A percentile compares a stretch with the other conserved stretches of the same genome.
These are phyloP conservation scores for Pseudoips prasinana DNA, from an alignment of 2,888 invertebrate genomes.

Conservation along the genomic window DNA sequence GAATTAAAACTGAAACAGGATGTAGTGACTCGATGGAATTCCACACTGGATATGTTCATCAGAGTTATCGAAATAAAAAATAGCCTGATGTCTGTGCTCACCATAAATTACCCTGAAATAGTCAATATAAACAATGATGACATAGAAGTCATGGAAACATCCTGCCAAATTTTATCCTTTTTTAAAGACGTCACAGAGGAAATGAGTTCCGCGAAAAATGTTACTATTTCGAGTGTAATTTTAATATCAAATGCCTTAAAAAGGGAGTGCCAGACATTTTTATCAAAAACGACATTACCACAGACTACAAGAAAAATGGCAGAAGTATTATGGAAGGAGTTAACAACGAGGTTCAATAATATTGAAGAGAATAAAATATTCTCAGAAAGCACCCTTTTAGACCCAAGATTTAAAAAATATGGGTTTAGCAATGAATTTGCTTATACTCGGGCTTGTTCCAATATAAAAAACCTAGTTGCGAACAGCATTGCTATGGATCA, in stretches of 20 bases:
- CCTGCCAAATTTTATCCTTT: slow-evolving; percentile 1
- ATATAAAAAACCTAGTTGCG: not conserved
- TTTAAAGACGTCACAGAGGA: slow-evolving; percentile 7
- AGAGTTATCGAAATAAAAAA: slow-evolving; percentile 4
- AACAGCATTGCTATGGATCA: not conserved
- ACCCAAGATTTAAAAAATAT: slow-evolving; percentile 5
- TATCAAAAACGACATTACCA: not conserved
- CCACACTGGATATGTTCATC: slow-evolving; percentile 4
- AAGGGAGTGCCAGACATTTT: not conserved
- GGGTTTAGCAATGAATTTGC: not conserved
- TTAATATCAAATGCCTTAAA: slow-evolving; percentile 1
- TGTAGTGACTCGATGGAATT: slow-evolving; percentile 6
- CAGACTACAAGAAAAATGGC: not conserved
- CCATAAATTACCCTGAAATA: slow-evolving; percentile 8
- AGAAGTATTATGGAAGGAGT: not conserved
- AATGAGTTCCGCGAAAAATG: slow-evolving; percentile 9
- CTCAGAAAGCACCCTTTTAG: slow-evolving; percentile 5
- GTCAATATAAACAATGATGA: slow-evolving; percentile 1
- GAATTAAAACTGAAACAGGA: slow-evolving; percentile 2
- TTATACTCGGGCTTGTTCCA: too few relatives aligned
- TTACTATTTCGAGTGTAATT: not conserved
- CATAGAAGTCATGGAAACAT: not conserved
- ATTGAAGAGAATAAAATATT: slow-evolving; percentile 4
- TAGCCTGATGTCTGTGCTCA: slow-evolving; percentile 7
- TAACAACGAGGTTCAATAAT: not conserved